phyloP scores from a whole-genome alignment of 2,797 vertebrate species.

The Paratrypauchen microcephalus region DNA sequence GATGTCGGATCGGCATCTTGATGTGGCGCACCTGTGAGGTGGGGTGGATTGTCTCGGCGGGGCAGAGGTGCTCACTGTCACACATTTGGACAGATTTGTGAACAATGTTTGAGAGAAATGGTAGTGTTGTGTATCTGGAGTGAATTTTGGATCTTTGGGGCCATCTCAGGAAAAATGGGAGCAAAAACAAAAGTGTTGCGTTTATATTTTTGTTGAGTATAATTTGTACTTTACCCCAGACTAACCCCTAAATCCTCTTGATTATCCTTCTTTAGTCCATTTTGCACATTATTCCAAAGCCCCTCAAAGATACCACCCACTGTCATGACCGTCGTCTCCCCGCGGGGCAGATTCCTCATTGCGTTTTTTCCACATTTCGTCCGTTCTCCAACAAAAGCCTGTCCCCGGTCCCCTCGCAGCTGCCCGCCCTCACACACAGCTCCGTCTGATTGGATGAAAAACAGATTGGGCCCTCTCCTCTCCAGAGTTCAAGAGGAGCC shows the following conservation, averaged over 20 bases:
- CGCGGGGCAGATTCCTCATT: slow-evolving; percentile 39
- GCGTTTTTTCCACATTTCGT: slow-evolving; percentile 52
- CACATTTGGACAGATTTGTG: too few relatives aligned
- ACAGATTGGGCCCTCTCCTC: slow-evolving; percentile 12
- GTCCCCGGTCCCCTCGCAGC: slow-evolving; percentile 59
- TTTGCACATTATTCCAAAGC: background rate
- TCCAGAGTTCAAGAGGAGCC: slow-evolving; percentile 46
- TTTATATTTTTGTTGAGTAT: too few relatives aligned
- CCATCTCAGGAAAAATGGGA: too few relatives aligned
- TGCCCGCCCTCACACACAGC: slow-evolving; percentile 47
- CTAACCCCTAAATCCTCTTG: background rate
- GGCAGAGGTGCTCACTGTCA: too few relatives aligned
- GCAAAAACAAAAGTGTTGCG: too few relatives aligned
- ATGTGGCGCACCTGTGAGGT: too few relatives aligned
- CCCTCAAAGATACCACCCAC: slow-evolving; percentile 37
- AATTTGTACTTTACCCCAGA: too few relatives aligned
- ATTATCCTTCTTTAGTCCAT: background rate
- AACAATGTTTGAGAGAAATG: too few relatives aligned
- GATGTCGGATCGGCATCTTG: too few relatives aligned
- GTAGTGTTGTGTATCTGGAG: too few relatives aligned
- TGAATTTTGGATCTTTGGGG: too few relatives aligned
- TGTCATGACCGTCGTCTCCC: slow-evolving; percentile 32
- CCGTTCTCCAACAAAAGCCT: slow-evolving; percentile 51
- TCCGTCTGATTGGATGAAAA: slow-evolving; percentile 35
- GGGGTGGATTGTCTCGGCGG: too few relatives aligned